Evolutionary conservation across 1,140 invertebrate genomes (phyloP).

Genomic region (Pogonognathellus flavescens): DNA sequence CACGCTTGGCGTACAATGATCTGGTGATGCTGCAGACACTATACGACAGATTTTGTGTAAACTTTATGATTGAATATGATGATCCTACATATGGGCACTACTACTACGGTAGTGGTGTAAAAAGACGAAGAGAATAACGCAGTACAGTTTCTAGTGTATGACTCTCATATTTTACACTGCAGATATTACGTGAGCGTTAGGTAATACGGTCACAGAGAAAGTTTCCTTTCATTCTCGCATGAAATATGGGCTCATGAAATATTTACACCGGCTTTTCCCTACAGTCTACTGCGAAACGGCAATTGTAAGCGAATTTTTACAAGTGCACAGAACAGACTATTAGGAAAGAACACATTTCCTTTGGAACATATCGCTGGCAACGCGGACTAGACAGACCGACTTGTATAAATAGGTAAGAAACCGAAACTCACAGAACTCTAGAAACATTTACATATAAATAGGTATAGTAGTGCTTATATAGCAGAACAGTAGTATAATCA

Average conservation of each 20-base stretch:
- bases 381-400: no score
- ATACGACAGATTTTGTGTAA: neutral
- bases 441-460: no score
- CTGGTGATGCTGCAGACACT: no score
- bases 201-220: constrained; percentile 23
- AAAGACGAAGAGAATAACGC: no score
- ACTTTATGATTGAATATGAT: constrained; percentile 7
- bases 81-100: neutral
- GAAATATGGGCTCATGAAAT: constrained; percentile 38
- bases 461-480: no score
- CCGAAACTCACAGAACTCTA: no score
- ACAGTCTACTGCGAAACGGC: constrained; percentile 5
- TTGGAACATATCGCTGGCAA: no score
- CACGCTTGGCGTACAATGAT: no score
- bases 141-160: neutral
- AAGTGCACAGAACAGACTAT: constrained; percentile 1
- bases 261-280: neutral
- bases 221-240: constrained; percentile 33
- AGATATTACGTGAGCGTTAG: constrained; percentile 48
- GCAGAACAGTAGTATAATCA: no score
- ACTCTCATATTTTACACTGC: constrained; percentile 41
- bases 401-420: no score
- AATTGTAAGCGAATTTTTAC: constrained; percentile 17
- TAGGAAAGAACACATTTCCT: neutral
- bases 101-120: neutral